These are phyloP conservation scores for Epinotia nisella DNA, from an alignment of 2,888 invertebrate genomes.

Conservation along the genomic window DNA sequence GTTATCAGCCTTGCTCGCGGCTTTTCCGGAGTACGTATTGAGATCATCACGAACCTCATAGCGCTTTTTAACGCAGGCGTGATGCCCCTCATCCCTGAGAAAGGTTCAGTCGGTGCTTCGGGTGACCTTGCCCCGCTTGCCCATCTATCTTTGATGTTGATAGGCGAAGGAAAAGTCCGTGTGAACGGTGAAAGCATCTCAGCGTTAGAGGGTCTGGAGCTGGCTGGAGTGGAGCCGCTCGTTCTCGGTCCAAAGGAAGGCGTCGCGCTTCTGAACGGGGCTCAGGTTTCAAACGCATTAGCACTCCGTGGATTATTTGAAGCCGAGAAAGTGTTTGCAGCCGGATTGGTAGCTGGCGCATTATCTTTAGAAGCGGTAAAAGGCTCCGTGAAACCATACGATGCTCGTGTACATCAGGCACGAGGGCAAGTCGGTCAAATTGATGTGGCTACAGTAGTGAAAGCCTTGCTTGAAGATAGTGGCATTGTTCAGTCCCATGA, in stretches of 20 bases:
- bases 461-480: slow-evolving; percentile 1
- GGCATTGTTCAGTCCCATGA: slow-evolving; percentile 5
- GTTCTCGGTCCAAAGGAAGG: slow-evolving; percentile 24
- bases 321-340: slow-evolving; percentile 15
- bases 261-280: slow-evolving; percentile 19
- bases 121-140: slow-evolving; percentile 34
- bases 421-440: slow-evolving; percentile 14
- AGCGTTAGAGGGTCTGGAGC: neutral
- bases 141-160: slow-evolving; percentile 12
- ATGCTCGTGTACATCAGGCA: slow-evolving; percentile 11
- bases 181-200: neutral
- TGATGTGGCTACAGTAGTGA: slow-evolving; percentile 10
- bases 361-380: slow-evolving; percentile 8
- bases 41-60: slow-evolving; percentile 9
- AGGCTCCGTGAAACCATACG: slow-evolving; percentile 15
- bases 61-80: slow-evolving; percentile 25
- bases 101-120: slow-evolving; percentile 36
- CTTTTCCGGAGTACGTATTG: slow-evolving; percentile 7
- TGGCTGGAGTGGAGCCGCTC: slow-evolving; percentile 8
- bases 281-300: slow-evolving; percentile 17
- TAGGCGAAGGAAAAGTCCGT: slow-evolving; percentile 20
- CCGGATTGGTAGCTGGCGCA: slow-evolving; percentile 19
- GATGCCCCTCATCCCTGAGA: slow-evolving; percentile 29
- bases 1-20: slow-evolving; percentile 29
- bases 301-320: slow-evolving; percentile 18